A percentile compares a stretch with the other conserved stretches of the same genome.
Evolutionary conservation across 2,113 vertebrate species (phyloP).

Genomic region (Zapornia atra): DNA sequence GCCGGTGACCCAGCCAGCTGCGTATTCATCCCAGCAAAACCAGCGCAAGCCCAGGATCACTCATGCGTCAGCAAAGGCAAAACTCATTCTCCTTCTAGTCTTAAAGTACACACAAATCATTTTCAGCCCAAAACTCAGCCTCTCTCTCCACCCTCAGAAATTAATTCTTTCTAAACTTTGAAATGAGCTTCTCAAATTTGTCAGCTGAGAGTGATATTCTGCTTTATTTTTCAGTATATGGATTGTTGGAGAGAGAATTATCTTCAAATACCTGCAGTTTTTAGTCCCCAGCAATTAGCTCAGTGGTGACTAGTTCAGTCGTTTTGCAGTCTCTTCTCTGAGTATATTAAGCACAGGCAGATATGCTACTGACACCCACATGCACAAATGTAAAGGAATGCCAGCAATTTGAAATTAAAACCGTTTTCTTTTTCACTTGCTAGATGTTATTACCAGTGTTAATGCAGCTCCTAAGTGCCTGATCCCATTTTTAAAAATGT

Average conservation of each 20-base stretch:
- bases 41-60: neutral
- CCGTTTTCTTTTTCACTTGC: neutral
- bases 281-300: neutral
- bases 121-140: neutral
- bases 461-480: neutral
- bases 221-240: neutral
- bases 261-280: neutral
- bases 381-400: neutral
- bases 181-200: neutral
- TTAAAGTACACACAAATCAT: neutral
- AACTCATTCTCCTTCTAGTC: neutral
- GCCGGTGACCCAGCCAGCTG: neutral
- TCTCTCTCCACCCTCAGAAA: neutral
- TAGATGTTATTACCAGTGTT: neutral
- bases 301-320: neutral
- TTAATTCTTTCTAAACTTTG: neutral
- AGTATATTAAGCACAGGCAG: neutral
- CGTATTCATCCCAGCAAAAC: neutral
- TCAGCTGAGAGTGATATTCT: neutral
- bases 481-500: neutral
- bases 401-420: neutral
- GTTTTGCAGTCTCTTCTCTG: neutral
- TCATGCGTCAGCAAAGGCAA: accelerated
- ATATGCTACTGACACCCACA: neutral
- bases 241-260: neutral